Conservation (phyloP, 2,888 invertebrate genomes). For the Pterostichus madidus region DNA sequence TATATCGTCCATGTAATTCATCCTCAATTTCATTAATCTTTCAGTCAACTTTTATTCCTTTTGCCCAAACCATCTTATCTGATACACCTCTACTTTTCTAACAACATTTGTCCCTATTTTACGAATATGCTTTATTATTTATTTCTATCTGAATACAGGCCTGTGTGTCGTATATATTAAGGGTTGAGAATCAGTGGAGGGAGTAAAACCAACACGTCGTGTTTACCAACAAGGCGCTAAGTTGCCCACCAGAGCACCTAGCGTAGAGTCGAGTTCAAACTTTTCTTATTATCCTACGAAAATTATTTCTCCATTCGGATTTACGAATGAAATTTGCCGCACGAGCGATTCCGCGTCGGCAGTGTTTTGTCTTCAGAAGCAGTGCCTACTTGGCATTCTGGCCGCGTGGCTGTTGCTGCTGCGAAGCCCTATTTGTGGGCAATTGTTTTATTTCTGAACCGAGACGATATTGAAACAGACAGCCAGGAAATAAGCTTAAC, state of each 20-base stretch:
- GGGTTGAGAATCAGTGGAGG: not conserved
- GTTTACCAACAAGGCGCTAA: slow-evolving; percentile 46
- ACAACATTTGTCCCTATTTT: too few species aligned
- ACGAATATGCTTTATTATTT: not conserved
- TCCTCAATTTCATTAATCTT: too few species aligned
- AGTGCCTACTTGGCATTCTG: slow-evolving; percentile 33
- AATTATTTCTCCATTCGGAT: slow-evolving; percentile 64
- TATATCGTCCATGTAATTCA: too few species aligned
- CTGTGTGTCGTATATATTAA: not conserved
- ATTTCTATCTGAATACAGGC: not conserved
- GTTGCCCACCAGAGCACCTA: slow-evolving; percentile 23
- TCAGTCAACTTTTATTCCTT: too few species aligned
- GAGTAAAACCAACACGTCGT: slow-evolving; percentile 25
- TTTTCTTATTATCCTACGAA: slow-evolving; percentile 64
- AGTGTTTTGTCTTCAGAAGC: slow-evolving; percentile 34
- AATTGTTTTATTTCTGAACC: slow-evolving; percentile 43
- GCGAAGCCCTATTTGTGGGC: slow-evolving; percentile 12
- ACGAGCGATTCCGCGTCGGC: slow-evolving; percentile 35
- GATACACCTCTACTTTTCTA: too few species aligned
- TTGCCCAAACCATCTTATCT: too few species aligned
- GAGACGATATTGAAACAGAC: slow-evolving; percentile 42
- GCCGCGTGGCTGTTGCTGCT: not conserved
- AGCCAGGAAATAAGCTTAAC: slow-evolving; percentile 24
- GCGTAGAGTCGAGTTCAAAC: slow-evolving; percentile 54
- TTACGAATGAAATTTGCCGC: slow-evolving; percentile 64